phyloP scores from a whole-genome alignment of 2,113 vertebrate species.

The Motacilla tschutschensis region DNA sequence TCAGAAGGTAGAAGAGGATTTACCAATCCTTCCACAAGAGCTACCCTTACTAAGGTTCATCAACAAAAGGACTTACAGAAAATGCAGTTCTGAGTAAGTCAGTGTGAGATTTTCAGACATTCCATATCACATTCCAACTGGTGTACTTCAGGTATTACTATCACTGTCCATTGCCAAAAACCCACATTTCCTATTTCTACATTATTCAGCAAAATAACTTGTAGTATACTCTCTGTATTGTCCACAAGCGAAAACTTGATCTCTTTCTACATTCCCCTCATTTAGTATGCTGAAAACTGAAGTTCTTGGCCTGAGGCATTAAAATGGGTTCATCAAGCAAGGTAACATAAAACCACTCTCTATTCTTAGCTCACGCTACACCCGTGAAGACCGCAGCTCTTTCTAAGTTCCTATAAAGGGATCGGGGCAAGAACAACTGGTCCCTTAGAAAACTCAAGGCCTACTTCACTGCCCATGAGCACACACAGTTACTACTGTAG shows the following conservation, averaged over 20 bases:
- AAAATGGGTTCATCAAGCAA: not conserved
- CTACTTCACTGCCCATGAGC: not conserved
- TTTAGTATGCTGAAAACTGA: not conserved
- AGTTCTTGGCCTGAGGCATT: not conserved
- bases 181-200: not conserved
- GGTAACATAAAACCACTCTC: not conserved
- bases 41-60: not conserved
- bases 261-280: not conserved
- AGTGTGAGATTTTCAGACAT: not conserved
- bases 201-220: not conserved
- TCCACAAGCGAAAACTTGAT: not conserved
- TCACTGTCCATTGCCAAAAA: not conserved
- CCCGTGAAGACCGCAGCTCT: rapidly evolving
- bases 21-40: not conserved
- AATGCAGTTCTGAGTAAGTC: not conserved
- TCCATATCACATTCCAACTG: not conserved
- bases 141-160: not conserved
- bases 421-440: not conserved
- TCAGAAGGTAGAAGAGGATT: not conserved
- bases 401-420: not conserved
- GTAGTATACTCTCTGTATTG: not conserved
- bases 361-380: not conserved
- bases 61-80: not conserved
- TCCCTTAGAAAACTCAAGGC: not conserved
- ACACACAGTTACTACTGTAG: not conserved